Evolutionary conservation across 2,113 vertebrate species (phyloP).

Genomic region (Prunella himalayana): DNA sequence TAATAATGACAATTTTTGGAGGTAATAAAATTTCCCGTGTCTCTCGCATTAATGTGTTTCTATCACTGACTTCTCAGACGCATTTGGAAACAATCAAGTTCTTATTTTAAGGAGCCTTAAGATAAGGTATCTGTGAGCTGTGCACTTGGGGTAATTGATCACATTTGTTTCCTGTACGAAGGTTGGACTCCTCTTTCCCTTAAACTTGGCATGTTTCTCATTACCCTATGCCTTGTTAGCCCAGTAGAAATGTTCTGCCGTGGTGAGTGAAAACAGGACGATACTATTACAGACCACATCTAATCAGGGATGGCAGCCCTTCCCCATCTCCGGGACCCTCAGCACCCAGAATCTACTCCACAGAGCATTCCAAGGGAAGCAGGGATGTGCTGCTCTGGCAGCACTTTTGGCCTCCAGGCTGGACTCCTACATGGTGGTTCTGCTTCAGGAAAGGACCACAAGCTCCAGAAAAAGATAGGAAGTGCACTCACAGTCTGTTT

Average conservation of each 20-base stretch:
- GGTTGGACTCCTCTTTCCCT: constrained; percentile 82
- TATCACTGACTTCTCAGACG: constrained; percentile 68
- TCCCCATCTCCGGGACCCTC: neutral
- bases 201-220: constrained; percentile 80
- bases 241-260: constrained; percentile 70
- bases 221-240: constrained; percentile 81
- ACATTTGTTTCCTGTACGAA: constrained; percentile 87
- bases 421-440: neutral
- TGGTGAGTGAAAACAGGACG: constrained; percentile 77
- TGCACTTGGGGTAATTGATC: constrained; percentile 92
- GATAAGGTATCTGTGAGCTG: constrained; percentile 91
- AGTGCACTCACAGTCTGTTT: neutral
- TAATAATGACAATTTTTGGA: constrained; percentile 69
- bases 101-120: constrained; percentile 89
- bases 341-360: neutral
- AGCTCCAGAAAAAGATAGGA: neutral
- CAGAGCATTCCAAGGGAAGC: constrained; percentile 3
- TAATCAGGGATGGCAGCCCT: constrained; percentile 64
- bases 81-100: constrained; percentile 97
- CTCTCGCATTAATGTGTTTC: constrained; percentile 59
- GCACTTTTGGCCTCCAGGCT: neutral
- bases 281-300: constrained; percentile 71
- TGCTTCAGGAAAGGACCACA: neutral
- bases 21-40: constrained; percentile 74
- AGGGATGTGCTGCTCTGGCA: neutral